Base-by-base conservation (phyloP, 2,888 invertebrate species). In the Syrista parreyssii region DNA sequence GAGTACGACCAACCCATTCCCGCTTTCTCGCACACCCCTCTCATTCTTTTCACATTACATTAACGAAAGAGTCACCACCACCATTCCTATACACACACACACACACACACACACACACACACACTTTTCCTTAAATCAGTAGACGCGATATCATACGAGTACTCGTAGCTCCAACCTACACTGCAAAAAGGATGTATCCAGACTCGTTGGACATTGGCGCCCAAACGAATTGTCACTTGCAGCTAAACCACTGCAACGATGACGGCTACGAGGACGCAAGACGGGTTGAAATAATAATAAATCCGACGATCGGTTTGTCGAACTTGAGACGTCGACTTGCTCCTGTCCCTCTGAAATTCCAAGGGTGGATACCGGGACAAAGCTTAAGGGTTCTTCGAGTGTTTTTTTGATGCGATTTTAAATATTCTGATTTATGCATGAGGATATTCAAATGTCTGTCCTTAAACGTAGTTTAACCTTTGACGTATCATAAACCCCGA, bases 341-440 rank as follows among this genome's bases (percentile, higher is more conserved):
- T 34, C 3, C 34, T 34, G 34, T 15, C 23, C 55, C 55, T 55
- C 9, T 15, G 23, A 23, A 55, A 55, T 55, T 9, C 9, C 6
- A 55, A 23, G 23, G 55, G 55, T 55, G 55, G 55, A 1, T 23
- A 23, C 2, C 55, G 55, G 23, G 23, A 55, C 55, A 55, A 55
- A 55, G 55, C 55, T 55, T 55, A 23, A 55, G 55, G 55, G 55
- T 55, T 55, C 55, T 55, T 55, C 9, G 55, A 55, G 55, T 55
- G 55, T 23, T 55, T 55, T 55, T 1, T 9, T 55, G 55, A 55
- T 55, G 55, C 55, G 55, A 15, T 55, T 55, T 55, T 36, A n/a
- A 33, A 75, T 71, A 75, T 75, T 75, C 69, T 69, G 34, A 75
- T 69, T 75, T 75, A 36, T 69, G 69, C 15, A 36, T 75, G 31